Base-by-base conservation (phyloP, 2,797 vertebrate species). In the Enteromius anoplus region DNA sequence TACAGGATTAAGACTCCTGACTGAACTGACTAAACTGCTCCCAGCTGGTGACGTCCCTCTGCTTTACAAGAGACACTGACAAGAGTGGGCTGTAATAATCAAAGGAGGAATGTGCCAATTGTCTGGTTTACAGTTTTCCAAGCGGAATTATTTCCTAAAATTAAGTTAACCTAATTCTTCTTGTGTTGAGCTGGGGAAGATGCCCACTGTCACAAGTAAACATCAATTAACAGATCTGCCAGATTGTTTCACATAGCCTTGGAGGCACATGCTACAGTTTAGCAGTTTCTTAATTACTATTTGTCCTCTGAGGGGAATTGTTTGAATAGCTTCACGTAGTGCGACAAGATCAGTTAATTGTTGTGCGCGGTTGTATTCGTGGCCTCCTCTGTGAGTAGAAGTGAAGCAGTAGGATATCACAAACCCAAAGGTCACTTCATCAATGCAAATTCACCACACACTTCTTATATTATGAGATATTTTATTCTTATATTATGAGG, bases 201-300 rank as follows among this genome's bases (percentile, higher is more conserved):
- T 80, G 68, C 80, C 85, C 83, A 84, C 77, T 86, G 79, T 86
- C 80, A 85, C 64, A 76, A 76, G 83, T 85, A 87, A 85, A 86
- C 76, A 81, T 72, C 77, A 88, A 88, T 86, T 83, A 89, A 85
- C 82, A 87, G 84, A 85, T 86, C 77, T 68, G 70, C 70, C 83
- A 82, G 86, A 86, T 88, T 87, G 86, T 86, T 86, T 87, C 65
- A 79, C 79, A 71, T 80, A 83, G 84, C 85, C 88, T 87, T 55
- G 65, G 72, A 83, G 78, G 82, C 77, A 84, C 78, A 65, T 47
- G 15, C 40, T 68, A 70, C 80, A 83, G 79, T 84, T 84, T 83
- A 83, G 78, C 78, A 85, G 82, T 85, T 85, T 82, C 80, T 81
- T 85, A 87, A 89, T 88, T 86, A 87, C 80, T 88, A 88, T 87